A percentile compares a stretch with the other conserved stretches of the same genome.
Evolutionary conservation across 2,888 invertebrate species (phyloP).

Genomic region (Leptinotarsa peninsularis): DNA sequence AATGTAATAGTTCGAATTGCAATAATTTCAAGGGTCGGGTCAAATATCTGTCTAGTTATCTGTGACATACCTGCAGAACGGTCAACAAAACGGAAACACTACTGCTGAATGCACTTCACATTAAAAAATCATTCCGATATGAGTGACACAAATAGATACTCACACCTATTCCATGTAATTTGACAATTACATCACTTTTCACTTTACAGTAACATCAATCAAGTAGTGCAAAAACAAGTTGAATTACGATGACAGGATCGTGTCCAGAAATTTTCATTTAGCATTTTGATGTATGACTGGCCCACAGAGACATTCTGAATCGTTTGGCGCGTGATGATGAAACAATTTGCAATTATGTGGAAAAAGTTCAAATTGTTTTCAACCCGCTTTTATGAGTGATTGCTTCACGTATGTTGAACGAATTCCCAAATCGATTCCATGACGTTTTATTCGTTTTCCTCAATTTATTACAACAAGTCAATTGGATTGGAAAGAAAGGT

Average conservation of each 20-base stretch:
- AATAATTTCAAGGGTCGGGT: no score
- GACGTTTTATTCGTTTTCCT: no score
- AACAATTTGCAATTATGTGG: slow-evolving; percentile 11
- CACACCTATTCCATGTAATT: slow-evolving; percentile 6
- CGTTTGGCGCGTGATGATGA: not conserved
- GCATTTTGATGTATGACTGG: slow-evolving; percentile 11
- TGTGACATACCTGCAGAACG: no score
- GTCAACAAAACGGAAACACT: no score
- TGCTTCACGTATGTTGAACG: not conserved
- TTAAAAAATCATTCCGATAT: not conserved
- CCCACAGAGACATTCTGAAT: not conserved
- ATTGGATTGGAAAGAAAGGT: no score
- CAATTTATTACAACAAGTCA: no score
- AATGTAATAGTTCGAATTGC: no score
- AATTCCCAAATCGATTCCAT: not conserved
- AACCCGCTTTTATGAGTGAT: slow-evolving; percentile 2
- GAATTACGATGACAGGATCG: slow-evolving; percentile 27
- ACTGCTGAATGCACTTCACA: no score
- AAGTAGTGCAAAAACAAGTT: slow-evolving; percentile 30
- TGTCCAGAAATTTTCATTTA: slow-evolving; percentile 33
- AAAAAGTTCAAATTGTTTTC: not conserved
- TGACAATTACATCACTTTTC: slow-evolving; percentile 31
- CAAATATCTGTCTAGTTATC: no score
- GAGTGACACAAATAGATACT: not conserved
- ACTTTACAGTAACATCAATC: slow-evolving; percentile 35